phyloP scores from a whole-genome alignment of 2,888 invertebrate genomes.

The Monoplex corrugatus region DNA sequence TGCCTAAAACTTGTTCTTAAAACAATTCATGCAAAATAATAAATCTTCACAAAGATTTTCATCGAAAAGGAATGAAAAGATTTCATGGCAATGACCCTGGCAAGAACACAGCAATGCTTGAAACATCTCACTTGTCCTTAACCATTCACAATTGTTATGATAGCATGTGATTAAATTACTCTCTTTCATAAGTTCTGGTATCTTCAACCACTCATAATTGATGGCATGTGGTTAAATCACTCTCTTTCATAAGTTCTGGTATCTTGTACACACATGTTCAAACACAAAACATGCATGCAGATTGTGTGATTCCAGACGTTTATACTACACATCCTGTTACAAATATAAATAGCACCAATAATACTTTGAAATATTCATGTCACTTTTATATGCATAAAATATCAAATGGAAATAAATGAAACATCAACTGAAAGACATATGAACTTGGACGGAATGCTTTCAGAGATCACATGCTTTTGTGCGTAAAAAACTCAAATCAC shows the following conservation, averaged over 20 bases:
- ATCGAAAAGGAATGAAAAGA: too few relatives aligned
- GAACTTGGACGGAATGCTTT: background rate
- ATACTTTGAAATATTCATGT: background rate
- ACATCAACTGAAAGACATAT: background rate
- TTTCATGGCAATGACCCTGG: background rate
- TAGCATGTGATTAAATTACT: background rate
- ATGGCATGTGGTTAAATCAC: background rate
- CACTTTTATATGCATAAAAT: background rate
- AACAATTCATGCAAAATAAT: background rate
- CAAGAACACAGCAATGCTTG: background rate
- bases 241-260: background rate
- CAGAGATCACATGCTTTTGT: background rate
- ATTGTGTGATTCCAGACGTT: too few relatives aligned
- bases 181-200: background rate
- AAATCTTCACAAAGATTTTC: background rate
- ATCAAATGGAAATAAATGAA: background rate
- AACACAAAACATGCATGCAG: background rate
- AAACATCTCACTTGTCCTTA: background rate
- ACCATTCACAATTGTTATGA: background rate
- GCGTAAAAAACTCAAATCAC: constrained; percentile 14
- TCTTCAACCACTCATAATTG: background rate
- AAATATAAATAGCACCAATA: constrained; percentile 13
- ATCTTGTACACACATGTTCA: background rate
- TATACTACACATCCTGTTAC: background rate
- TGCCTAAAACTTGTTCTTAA: background rate